Base-by-base conservation (phyloP, 2,113 vertebrate species). In the Oenanthe melanoleuca region DNA sequence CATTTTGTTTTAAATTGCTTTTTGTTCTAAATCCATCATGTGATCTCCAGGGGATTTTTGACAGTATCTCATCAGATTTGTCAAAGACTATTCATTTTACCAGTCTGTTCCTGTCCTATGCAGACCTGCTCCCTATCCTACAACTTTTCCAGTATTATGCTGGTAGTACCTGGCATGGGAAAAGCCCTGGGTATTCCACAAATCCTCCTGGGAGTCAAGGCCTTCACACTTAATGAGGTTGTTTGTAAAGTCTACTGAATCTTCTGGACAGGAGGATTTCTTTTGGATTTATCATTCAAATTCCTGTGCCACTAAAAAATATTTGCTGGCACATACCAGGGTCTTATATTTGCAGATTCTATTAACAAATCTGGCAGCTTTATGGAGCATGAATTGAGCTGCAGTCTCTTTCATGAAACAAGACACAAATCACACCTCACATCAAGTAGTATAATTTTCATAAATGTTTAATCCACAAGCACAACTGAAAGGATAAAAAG, bases 321-420 rank as follows among this genome's bases (percentile, higher is more conserved):
- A 72, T 85, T 47, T 94, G 9, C 67, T 82, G 52, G 45, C 42
- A 49, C 34, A 21, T 73, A 77, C 17, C 50, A 67, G 21, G 52
- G 40, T 86, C 52, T 91, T 92, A 85, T 85, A 75, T 95, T 87
- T 95, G 56, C 50, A 67, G 47, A 69, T 93, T 72, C 71, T 93
- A 80, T 82, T 91, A 93, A 70, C 49, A 80, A 80, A 82, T 53
- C 45, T 89, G 86, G 42, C 88, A 95, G 82, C 42, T 97, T 88
- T 94, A 92, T 74, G 64, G 74, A 72, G 49, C 79, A 72, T 65
- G 81, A 89, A 89, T 64, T 88, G 88, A 93, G 29, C 56, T 66
- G 80, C 70, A 83, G 85, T 50, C 42, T 78, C 49, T 83, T 59
- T 78, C 71, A 56, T 52, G 69, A 94, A 96, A 83, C 71, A 86